phyloP scores from a whole-genome alignment of 2,113 vertebrate species.

The Myanophis thanlyinensis region DNA sequence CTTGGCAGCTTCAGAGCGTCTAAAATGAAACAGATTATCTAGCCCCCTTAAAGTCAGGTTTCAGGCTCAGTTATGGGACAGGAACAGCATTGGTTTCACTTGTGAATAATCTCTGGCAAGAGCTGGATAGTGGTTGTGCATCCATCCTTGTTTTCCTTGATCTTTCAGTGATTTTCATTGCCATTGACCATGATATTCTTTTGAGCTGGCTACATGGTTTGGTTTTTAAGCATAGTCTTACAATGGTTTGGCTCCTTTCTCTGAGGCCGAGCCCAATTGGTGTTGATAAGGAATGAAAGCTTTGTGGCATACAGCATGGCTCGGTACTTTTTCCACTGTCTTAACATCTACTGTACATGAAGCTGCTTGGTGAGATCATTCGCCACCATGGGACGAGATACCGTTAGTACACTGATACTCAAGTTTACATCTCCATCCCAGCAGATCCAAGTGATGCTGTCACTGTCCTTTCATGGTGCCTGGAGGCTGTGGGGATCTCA shows the following conservation, averaged over 20 bases:
- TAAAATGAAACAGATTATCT: not conserved
- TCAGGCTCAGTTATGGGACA: not conserved
- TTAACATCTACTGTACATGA: not conserved
- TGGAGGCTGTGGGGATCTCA: not conserved
- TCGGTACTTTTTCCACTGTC: not conserved
- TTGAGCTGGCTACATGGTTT: not conserved
- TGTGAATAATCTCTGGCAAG: not conserved
- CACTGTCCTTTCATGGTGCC: not conserved
- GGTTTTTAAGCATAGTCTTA: not conserved
- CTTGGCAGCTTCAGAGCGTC: not conserved
- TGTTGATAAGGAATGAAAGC: not conserved
- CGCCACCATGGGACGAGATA: not conserved
- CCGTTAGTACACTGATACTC: not conserved
- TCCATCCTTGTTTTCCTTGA: not conserved
- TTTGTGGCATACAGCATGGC: not conserved
- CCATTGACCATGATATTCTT: not conserved
- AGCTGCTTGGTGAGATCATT: not conserved
- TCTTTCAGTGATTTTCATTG: not conserved
- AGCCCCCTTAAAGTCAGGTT: not conserved
- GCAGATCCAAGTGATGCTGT: not conserved
- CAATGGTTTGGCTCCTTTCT: not conserved
- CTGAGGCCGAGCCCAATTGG: not conserved
- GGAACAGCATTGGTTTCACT: not conserved
- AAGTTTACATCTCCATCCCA: not conserved
- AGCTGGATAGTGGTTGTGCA: not conserved